Conservation (phyloP, 1,140 invertebrate species). For the Drosophila ohnishii region DNA sequence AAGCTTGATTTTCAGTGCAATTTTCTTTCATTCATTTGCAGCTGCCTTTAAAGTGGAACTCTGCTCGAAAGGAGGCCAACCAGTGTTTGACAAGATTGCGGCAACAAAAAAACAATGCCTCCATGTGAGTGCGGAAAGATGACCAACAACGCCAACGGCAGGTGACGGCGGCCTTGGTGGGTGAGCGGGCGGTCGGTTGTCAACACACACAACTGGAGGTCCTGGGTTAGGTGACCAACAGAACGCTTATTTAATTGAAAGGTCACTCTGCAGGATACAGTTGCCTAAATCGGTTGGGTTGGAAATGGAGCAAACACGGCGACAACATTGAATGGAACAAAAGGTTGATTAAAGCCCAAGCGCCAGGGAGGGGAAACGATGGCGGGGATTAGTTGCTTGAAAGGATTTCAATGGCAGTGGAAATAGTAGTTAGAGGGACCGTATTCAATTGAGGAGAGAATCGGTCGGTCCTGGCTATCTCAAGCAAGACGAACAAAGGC, state of each 20-base stretch:
- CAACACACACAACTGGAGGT: slow-evolving; percentile 25
- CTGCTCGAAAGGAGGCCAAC: slow-evolving; percentile 4
- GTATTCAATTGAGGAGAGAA: slow-evolving; percentile 4
- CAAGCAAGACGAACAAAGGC: slow-evolving; percentile 2
- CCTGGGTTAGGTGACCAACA: slow-evolving; percentile 29
- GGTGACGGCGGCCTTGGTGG: slow-evolving; percentile 29
- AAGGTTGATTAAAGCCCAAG: slow-evolving; percentile 33
- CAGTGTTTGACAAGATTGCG: slow-evolving; percentile 30
- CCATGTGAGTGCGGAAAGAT: slow-evolving; percentile 42
- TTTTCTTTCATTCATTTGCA: background rate
- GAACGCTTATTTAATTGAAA: slow-evolving; percentile 49
- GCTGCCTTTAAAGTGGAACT: background rate
- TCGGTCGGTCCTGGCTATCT: background rate
- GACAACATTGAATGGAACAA: slow-evolving; percentile 23
- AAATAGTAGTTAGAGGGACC: slow-evolving; percentile 7
- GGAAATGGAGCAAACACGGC: background rate
- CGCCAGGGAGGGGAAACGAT: background rate
- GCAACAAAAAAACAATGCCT: slow-evolving; percentile 3
- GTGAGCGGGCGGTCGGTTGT: background rate
- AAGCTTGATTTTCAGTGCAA: background rate
- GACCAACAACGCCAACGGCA: slow-evolving; percentile 25
- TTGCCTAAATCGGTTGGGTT: slow-evolving; percentile 21
- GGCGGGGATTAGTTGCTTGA: slow-evolving; percentile 14
- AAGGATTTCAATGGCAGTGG: slow-evolving; percentile 14
- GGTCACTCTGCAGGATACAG: slow-evolving; percentile 32